Evolutionary conservation across 2,113 vertebrate species (phyloP).

Genomic region (Rhegmatorhina hoffmannsi): DNA sequence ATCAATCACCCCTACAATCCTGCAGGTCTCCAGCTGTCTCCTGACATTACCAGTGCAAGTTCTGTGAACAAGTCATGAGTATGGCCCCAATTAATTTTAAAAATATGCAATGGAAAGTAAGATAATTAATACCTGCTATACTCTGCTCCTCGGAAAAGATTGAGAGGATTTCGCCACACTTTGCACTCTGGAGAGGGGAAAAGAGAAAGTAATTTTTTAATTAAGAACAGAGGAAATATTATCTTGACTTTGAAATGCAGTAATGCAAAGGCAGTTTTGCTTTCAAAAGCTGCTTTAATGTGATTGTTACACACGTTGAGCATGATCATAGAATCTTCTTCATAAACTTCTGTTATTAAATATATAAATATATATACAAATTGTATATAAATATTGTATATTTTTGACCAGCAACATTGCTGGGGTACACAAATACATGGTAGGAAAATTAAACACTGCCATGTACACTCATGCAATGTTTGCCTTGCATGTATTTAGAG

Average conservation of each 20-base stretch:
- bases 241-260: background rate
- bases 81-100: background rate
- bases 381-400: background rate
- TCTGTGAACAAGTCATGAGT: background rate
- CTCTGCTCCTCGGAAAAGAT: slow-evolving; percentile 97
- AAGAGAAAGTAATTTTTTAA: background rate
- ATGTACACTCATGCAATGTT: background rate
- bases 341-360: background rate
- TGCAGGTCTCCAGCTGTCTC: background rate
- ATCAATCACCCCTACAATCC: background rate
- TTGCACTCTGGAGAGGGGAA: slow-evolving; percentile 87
- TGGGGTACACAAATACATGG: background rate
- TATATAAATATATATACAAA: background rate
- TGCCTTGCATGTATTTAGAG: background rate
- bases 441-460: background rate
- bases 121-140: slow-evolving; percentile 88
- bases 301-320: background rate
- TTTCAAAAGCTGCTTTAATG: background rate
- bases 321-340: background rate
- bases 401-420: background rate
- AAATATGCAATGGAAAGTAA: background rate
- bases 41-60: background rate
- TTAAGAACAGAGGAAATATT: background rate
- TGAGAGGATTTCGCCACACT: slow-evolving; percentile 97
- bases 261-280: background rate